Percentiles rank a stretch among this genome's conserved stretches.
phyloP scores from a whole-genome alignment of 2,113 vertebrate species.

The Aegithalos caudatus region DNA sequence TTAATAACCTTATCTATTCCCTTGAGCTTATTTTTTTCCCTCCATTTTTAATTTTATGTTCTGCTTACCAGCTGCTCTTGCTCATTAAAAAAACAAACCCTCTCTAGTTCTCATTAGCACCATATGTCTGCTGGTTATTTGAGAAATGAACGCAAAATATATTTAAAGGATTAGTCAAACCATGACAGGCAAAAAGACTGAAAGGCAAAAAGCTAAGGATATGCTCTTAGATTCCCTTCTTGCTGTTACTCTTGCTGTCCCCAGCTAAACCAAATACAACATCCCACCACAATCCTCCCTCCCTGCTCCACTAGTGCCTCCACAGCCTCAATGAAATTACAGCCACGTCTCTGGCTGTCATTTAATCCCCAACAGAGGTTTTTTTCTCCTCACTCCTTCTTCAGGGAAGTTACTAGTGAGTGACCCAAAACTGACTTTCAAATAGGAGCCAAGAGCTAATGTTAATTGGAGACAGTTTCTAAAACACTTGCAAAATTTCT shows the following conservation, averaged over 20 bases:
- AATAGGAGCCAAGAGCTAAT: not conserved
- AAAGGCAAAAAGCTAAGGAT: not conserved
- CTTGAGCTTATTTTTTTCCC: constrained; percentile 23
- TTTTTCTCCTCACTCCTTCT: not conserved
- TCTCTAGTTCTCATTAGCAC: constrained; percentile 45
- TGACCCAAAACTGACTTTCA: not conserved
- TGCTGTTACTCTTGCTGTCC: not conserved
- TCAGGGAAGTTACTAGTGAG: not conserved
- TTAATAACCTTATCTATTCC: constrained; percentile 25
- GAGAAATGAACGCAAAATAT: constrained; percentile 56
- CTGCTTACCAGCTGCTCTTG: constrained; percentile 65
- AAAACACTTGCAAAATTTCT: not conserved
- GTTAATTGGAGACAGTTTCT: not conserved
- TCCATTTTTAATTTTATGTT: constrained; percentile 54
- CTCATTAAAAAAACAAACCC: constrained; percentile 58
- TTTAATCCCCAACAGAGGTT: not conserved
- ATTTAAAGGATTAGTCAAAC: constrained; percentile 55
- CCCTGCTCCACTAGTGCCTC: not conserved
- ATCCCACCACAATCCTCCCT: not conserved
- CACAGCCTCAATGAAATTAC: not conserved
- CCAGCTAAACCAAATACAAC: not conserved
- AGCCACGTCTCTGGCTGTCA: not conserved
- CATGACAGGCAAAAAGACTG: not conserved
- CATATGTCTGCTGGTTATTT: constrained; percentile 71
- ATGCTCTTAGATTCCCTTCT: not conserved